A percentile compares a stretch with the other conserved stretches of the same genome.
Conservation (phyloP, 2,888 invertebrate genomes). For the Drosophila siamana region DNA sequence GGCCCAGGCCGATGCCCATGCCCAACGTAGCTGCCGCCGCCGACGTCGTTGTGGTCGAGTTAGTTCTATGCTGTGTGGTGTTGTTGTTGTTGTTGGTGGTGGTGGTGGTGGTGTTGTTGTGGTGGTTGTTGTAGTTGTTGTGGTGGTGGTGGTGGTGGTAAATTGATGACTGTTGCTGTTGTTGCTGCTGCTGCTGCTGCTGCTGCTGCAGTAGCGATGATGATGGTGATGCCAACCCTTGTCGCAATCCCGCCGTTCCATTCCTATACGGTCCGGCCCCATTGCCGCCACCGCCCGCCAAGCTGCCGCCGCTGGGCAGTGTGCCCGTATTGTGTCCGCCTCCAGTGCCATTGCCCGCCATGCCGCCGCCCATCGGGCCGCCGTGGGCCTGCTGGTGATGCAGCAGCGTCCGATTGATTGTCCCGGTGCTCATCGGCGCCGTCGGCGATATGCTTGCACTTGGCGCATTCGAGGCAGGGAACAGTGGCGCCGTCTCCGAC, state of each 20-base stretch:
- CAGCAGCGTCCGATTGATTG: conserved; percentile 85
- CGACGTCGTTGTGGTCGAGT: conserved; percentile 70
- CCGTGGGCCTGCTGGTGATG: conserved; percentile 84
- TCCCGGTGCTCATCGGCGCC: conserved; percentile 83
- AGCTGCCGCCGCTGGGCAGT: conserved; percentile 71
- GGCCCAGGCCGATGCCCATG: conserved; percentile 36
- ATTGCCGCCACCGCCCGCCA: conserved; percentile 72
- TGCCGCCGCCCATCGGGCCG: conserved; percentile 54
- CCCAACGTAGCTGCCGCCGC: conserved; percentile 68
- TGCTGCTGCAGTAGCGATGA: conserved; percentile 52
- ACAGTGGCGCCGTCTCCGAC: conserved; percentile 85
- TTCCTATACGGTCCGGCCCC: conserved; percentile 77
- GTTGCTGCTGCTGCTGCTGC: conserved; percentile 63
- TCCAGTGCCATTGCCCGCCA: conserved; percentile 44
- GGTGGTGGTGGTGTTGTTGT: conserved; percentile 69
- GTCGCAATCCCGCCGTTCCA: conserved; percentile 84
- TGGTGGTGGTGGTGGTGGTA: conserved; percentile 61
- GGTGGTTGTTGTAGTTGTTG: conserved; percentile 68
- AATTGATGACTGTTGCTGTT: conserved; percentile 51
- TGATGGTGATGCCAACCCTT: conserved; percentile 84
- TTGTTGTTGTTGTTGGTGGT: conserved; percentile 72
- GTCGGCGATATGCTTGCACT: conserved; percentile 85
- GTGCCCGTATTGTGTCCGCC: conserved; percentile 62
- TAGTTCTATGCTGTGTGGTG: conserved; percentile 83
- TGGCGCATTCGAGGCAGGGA: conserved; percentile 83